A percentile compares a stretch with the other conserved stretches of the same genome.
phyloP scores from a whole-genome alignment of 2,797 vertebrate genomes.

The Anguilla pacifica region DNA sequence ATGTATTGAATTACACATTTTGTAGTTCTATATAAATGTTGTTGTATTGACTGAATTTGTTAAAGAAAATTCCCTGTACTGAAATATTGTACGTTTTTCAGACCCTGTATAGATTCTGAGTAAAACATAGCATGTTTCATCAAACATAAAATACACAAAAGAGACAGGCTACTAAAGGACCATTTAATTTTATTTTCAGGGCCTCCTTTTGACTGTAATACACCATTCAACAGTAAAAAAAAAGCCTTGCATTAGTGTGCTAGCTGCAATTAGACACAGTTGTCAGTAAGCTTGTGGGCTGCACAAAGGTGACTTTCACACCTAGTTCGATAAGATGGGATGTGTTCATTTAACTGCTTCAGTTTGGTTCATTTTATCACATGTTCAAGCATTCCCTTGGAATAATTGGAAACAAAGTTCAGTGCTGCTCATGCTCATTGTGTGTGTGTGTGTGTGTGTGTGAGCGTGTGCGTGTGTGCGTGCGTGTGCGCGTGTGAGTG shows the following conservation, averaged over 20 bases:
- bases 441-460: neutral
- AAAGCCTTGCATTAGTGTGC: slow-evolving; percentile 49
- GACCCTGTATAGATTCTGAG: no score
- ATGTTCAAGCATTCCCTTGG: neutral
- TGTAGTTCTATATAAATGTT: neutral
- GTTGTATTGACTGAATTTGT: no score
- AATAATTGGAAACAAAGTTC: neutral
- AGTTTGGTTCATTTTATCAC: neutral
- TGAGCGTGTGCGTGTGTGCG: neutral
- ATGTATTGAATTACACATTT: neutral
- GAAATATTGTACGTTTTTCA: no score
- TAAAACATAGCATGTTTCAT: neutral
- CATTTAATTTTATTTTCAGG: slow-evolving; percentile 71
- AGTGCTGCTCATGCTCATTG: neutral
- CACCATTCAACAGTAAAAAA: slow-evolving; percentile 61
- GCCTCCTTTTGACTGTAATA: slow-evolving; percentile 63
- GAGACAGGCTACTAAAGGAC: slow-evolving; percentile 51
- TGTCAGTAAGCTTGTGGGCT: slow-evolving; percentile 46
- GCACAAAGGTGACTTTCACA: slow-evolving; percentile 20
- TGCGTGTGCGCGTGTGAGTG: neutral
- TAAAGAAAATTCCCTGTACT: no score
- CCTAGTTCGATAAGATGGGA: neutral
- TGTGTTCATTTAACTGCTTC: neutral
- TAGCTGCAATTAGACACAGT: slow-evolving; percentile 47
- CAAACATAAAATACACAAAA: slow-evolving; percentile 16